Evolutionary conservation across 2,113 vertebrate genomes (phyloP).

Genomic region (Chascanopsetta lugubris): DNA sequence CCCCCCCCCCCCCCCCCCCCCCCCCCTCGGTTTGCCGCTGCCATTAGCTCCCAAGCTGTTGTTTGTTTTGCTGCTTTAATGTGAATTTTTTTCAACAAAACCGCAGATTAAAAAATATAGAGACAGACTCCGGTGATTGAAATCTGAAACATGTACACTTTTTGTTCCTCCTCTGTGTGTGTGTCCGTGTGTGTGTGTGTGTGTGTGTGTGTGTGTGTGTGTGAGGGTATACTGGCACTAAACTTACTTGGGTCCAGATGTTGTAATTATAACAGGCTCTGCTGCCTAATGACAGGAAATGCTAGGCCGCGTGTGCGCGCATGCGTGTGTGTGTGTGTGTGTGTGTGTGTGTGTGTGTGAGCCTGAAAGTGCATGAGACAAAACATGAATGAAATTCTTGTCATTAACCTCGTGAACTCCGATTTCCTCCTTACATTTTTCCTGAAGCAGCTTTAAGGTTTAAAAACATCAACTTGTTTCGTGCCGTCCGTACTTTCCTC

Average conservation of each 20-base stretch:
- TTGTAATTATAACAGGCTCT: constrained; percentile 74
- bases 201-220: constrained; percentile 25
- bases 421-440: constrained; percentile 39
- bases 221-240: constrained; percentile 49
- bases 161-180: background rate
- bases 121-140: constrained; percentile 24
- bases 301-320: constrained; percentile 25
- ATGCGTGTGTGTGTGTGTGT: constrained; percentile 21
- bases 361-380: constrained; percentile 31
- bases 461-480: background rate
- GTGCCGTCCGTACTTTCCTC: too few species aligned
- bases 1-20: constrained; percentile 62
- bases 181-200: constrained; percentile 17
- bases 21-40: constrained; percentile 65
- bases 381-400: constrained; percentile 53
- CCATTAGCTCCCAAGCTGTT: constrained; percentile 77
- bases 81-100: constrained; percentile 60
- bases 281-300: constrained; percentile 73
- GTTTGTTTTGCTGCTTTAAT: constrained; percentile 75
- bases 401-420: constrained; percentile 52
- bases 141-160: constrained; percentile 31
- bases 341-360: background rate
- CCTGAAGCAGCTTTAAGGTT: background rate
- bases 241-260: constrained; percentile 72
- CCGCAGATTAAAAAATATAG: constrained; percentile 36